Percentiles rank a stretch among this genome's conserved stretches.
These are phyloP conservation scores for Eulemur macaco DNA, from an alignment of 2,113 vertebrate genomes.

Conservation along the genomic window DNA sequence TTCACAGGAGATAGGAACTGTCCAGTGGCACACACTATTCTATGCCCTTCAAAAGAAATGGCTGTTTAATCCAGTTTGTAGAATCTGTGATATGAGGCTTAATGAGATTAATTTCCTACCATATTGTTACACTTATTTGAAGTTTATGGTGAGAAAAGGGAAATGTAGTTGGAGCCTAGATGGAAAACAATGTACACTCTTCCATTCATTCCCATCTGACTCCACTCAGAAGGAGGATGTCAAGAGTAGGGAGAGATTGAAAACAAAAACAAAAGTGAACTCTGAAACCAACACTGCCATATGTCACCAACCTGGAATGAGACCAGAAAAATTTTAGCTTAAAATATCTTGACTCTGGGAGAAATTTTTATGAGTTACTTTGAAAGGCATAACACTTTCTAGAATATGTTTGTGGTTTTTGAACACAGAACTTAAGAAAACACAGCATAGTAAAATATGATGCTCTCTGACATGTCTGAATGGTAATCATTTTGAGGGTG, in stretches of 20 bases:
- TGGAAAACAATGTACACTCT: constrained; percentile 3
- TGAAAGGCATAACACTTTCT: not conserved
- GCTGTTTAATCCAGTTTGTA: not conserved
- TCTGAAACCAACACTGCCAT: constrained; percentile 24
- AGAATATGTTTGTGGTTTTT: not conserved
- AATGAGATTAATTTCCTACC: not conserved
- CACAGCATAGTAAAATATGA: not conserved
- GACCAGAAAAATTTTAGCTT: constrained; percentile 42
- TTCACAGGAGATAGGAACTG: not conserved
- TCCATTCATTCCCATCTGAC: constrained; percentile 32
- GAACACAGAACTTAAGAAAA: not conserved
- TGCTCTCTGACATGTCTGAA: not conserved
- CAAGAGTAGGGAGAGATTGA: constrained; percentile 20
- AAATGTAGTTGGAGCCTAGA: constrained; percentile 31
- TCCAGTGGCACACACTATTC: not conserved
- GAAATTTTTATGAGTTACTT: constrained; percentile 38
- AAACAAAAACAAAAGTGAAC: constrained; percentile 59
- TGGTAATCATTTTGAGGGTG: not conserved
- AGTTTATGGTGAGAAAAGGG: constrained; percentile 24
- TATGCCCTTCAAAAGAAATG: not conserved
- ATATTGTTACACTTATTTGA: not conserved
- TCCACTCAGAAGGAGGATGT: constrained; percentile 31
- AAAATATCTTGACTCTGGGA: constrained; percentile 18
- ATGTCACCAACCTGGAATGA: constrained; percentile 57
- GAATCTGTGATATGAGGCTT: not conserved